These are phyloP conservation scores for Stenopsyche tienmushanensis DNA, from an alignment of 1,140 invertebrate species.

Conservation along the genomic window DNA sequence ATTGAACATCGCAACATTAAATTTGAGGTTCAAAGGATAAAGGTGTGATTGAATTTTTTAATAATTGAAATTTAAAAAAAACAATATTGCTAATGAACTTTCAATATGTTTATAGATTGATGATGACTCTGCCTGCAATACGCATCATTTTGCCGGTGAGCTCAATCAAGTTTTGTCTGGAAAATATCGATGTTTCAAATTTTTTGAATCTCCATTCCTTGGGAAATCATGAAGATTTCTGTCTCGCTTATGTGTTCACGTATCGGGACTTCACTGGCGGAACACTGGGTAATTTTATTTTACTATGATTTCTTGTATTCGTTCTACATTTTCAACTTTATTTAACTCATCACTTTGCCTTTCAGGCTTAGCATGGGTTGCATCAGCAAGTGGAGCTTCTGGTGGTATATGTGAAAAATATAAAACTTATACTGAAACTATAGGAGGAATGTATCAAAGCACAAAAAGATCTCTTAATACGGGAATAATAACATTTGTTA, in stretches of 20 bases:
- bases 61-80: background rate
- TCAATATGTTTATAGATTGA: slow-evolving; percentile 65
- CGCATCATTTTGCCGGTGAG: slow-evolving; percentile 63
- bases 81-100: too few species aligned
- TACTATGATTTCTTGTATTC: background rate
- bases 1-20: slow-evolving; percentile 90
- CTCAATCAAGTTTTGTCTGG: slow-evolving; percentile 93
- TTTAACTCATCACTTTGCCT: background rate
- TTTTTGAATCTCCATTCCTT: slow-evolving; percentile 98
- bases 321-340: too few species aligned
- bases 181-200: slow-evolving; percentile 99
- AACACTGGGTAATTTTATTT: slow-evolving; percentile 64
- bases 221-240: slow-evolving; percentile 96
- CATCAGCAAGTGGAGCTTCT: slow-evolving; percentile 90
- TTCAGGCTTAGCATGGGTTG: slow-evolving; percentile 94
- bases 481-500: slow-evolving; percentile 98
- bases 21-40: slow-evolving; percentile 97
- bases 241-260: slow-evolving; percentile 98
- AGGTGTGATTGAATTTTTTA: slow-evolving; percentile 59
- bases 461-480: slow-evolving; percentile 95
- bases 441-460: slow-evolving; percentile 89
- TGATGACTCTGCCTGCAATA: slow-evolving; percentile 78
- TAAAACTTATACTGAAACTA: slow-evolving; percentile 94
- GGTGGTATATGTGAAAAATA: slow-evolving; percentile 99
- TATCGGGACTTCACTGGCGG: slow-evolving; percentile 96